phyloP scores from a whole-genome alignment of 2,797 vertebrate species.

The Crocodylus rhombifer region DNA sequence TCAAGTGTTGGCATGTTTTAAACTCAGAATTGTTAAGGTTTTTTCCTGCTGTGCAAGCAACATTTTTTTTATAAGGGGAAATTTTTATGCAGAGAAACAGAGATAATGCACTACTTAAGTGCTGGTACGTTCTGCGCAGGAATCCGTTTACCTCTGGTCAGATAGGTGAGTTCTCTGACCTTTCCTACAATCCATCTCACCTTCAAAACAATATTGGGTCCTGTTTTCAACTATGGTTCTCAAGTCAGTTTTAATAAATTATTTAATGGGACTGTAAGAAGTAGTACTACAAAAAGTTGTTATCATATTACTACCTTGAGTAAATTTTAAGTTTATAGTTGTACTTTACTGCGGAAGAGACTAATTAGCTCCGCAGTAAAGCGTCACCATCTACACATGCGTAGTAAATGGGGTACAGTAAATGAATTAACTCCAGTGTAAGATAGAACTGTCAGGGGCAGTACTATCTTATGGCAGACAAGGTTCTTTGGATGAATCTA shows the following conservation, averaged over 20 bases:
- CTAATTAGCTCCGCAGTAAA: too few species aligned
- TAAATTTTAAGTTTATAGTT: neutral
- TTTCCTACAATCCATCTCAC: neutral
- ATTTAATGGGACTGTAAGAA: neutral
- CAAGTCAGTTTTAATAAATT: neutral
- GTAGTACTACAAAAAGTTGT: neutral
- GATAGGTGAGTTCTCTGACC: neutral
- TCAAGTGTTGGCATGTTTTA: constrained; percentile 12
- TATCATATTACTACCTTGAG: neutral
- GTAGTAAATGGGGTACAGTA: too few species aligned
- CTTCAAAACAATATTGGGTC: neutral
- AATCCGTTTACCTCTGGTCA: fast-evolving
- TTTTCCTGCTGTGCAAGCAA: neutral
- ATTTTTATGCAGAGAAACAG: neutral
- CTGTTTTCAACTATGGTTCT: neutral
- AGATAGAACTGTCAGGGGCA: too few species aligned
- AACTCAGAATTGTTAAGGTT: neutral
- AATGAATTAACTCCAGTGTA: too few species aligned
- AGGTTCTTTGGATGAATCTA: too few species aligned
- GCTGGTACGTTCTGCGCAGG: neutral
- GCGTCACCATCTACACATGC: too few species aligned
- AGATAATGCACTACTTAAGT: fast-evolving
- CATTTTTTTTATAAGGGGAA: neutral
- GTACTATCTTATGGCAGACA: too few species aligned
- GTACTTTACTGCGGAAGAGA: too few species aligned